Percentiles rank a stretch among this genome's conserved stretches.
Evolutionary conservation across 2,888 invertebrate genomes (phyloP).

Genomic region (Pammene fasciana): DNA sequence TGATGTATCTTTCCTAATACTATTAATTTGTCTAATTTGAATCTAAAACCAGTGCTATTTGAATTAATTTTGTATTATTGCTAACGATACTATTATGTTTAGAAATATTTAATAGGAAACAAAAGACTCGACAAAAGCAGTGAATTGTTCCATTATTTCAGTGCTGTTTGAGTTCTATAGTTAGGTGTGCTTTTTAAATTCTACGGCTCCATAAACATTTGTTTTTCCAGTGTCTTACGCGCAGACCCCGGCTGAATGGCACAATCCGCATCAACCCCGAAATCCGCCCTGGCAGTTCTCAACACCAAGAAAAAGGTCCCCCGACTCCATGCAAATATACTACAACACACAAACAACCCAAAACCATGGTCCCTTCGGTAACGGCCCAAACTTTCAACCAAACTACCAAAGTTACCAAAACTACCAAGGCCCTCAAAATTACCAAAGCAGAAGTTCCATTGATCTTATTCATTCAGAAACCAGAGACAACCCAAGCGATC

Average conservation of each 20-base stretch:
- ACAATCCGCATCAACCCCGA: conserved; percentile 61
- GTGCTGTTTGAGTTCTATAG: no score
- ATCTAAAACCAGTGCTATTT: no score
- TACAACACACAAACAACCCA: conserved; percentile 46
- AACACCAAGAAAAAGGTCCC: conserved; percentile 72
- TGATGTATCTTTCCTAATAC: no score
- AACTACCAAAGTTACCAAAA: conserved; percentile 42
- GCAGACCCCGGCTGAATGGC: conserved; percentile 63
- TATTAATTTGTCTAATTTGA: no score
- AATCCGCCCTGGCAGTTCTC: conserved; percentile 75
- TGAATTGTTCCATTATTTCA: no score
- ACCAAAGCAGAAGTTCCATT: conserved; percentile 58
- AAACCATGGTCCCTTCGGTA: conserved; percentile 44
- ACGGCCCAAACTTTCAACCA: conserved; percentile 43
- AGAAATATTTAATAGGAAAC: no score
- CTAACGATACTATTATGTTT: no score
- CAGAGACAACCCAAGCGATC: conserved; percentile 65
- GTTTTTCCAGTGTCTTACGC: conserved; percentile 66
- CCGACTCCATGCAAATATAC: conserved; percentile 53
- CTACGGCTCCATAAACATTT: conserved; percentile 1
- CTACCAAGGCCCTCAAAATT: conserved; percentile 54
- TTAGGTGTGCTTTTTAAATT: background rate
- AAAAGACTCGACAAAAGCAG: no score
- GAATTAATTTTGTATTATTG: no score
- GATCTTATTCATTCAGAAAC: conserved; percentile 60